Evolutionary conservation across 2,888 invertebrate genomes (phyloP), one percentile per base, ranked within the genome.

Genomic region (Protodeltote pygarga): DNA sequence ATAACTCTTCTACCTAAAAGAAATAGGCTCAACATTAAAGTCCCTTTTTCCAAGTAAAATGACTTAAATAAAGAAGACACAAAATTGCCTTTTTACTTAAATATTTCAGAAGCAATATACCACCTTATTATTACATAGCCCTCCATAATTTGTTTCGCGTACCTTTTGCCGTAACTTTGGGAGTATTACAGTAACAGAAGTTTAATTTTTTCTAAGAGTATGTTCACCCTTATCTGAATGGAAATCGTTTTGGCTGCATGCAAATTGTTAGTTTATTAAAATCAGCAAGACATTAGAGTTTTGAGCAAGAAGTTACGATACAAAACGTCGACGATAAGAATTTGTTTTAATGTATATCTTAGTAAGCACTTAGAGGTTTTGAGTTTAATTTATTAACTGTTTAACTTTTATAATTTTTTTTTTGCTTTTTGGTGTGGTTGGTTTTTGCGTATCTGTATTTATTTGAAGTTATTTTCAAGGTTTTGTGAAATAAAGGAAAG

Each of bases 211-310:
- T 35, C 34, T 20, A n/a, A 21, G 21, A 44, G 28, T 44, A 38
- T 58, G 48, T 65, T 58, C 51, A 49, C 49, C 58, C 48, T 42
- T 49, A 59, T 63, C 54, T 49, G 46, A 54, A 62, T 62, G 42
- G 54, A 54, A 59, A 63, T 63, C 25, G 52, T 45, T 42, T 54
- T 59, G 40, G 51, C 48, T 50, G 52, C 57, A 51, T 46, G 45
- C 41, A 54, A 63, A 70, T 54, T 41, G 60, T 67, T 58, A 57
- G 62, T 67, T 71, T 69, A 71, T 71, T 69, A 71, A 71, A 71
- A 71, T 71, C 51, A 66, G 62, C 50, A 40, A 51, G 45, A 53
- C 63, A 54, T 67, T 63, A 54, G 47, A 54, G 50, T 68, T 59
- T 59, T 48, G 47, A 59, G 53, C 55, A 54, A 62, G 53, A 54